Evolutionary conservation across 2,113 vertebrate species (phyloP), one percentile per base, ranked within the genome.

Genomic region (Mormoops blainvillei): DNA sequence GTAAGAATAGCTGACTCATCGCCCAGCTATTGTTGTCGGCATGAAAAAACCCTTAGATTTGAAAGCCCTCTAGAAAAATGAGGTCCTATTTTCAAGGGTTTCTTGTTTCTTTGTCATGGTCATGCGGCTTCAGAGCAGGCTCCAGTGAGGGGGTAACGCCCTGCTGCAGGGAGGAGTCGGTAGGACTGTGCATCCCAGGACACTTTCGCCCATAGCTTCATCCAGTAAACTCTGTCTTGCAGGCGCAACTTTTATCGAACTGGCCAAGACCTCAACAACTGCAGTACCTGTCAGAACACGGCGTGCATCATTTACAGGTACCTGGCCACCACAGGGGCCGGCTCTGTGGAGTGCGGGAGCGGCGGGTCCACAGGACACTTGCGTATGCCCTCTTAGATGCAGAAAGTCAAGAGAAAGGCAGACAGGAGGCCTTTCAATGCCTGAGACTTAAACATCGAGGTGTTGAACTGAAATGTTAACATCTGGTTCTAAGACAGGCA

Each of bases 301-400:
- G 99, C 99, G 20, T 99, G 99, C 98, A 99, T 99, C 98, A 99
- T 99, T 95, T 99, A 99, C 99, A 99, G 99, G 99, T 99, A 99
- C 98, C 45, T 43, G 65, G 0, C 68, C 28, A 12, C 18, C 2
- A 2, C 0, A 0, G 5, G 71, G 24, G 26, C 26, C 36, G 41
- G 54, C 28, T 87, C 87, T 54, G 7, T 1, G 5, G 13, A 3
- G 11, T 26, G 28, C 13, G 38, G 36, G 38, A 18, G 50, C 28
- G 4, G 3, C 0, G 0, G 88, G 78, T 22, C 36, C 89, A 45
- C n/a, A 38, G 36, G 50, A 78, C 38, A 36, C 12, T 19, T 20
- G 36, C 12, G 6, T 41, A 65, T 83, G 81, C 77, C 78, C 28
- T 15, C 78, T 78, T 43, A 94, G 48, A 80, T 7, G 20, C 61